Evolutionary conservation across 1,140 invertebrate genomes (phyloP), one percentile per base, ranked within the genome.

Genomic region (Yoshiicerus persimilis): DNA sequence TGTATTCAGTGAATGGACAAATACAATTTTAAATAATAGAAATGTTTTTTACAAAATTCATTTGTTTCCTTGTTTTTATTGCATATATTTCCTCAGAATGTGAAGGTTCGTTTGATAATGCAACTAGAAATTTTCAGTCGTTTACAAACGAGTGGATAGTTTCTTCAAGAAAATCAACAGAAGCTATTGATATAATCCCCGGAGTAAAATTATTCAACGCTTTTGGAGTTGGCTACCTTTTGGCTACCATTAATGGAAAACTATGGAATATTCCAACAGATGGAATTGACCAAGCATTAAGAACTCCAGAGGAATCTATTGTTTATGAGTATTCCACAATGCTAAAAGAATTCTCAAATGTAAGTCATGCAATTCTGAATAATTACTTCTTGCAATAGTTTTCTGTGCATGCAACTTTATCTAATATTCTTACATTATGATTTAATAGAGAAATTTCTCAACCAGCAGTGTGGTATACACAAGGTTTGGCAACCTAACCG

Each of bases 201-300:
- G 88, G 88, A 62, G 84, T 88, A 30, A 84, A 80, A 39, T 25
- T 88, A 9, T 86, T 80, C 27, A 88, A 38, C 20, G 32, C 85
- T 36, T 88, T 88, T 25, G 75, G 88, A 25, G 56, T 88, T 11
- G 85, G 88, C 4, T 88, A 88, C 32, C n/a, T 87, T 27, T 56
- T 88, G 23, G 84, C 47, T n/a, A 32, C 47, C 9, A 86, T 64
- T 8, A 25, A 88, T 16, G 88, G 41, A 41, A 84, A 47, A 16
- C 38, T 64, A 38, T 88, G 88, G 88, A 41, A 86, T 13, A 32
- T 88, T 39, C 77, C 88, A n/a, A 77, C 56, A 2, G 62, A 25
- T 25, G 88, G 85, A n/a, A 83, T 88, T 20, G 34, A 70, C 16
- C 27, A 64, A 32, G 83, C 85, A 4, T 32, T 88, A 4, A n/a